Conservation (phyloP, 2,888 invertebrate genomes). For the Cryptus viduatorius region DNA sequence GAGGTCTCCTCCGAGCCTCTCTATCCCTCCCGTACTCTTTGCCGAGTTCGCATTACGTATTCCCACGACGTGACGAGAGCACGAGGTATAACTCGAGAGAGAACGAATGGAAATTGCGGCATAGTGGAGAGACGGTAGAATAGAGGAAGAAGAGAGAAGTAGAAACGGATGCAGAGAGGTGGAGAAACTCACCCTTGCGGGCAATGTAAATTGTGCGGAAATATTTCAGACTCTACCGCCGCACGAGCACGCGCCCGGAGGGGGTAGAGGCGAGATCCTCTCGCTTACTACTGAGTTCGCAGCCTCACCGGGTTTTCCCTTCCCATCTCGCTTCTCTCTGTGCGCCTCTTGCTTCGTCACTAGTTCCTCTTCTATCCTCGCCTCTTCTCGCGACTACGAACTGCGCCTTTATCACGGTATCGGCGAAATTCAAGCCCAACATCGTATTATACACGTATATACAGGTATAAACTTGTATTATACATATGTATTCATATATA, state of each 20-base stretch:
- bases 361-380: slow-evolving; percentile 34
- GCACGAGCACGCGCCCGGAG: slow-evolving; percentile 51
- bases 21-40: slow-evolving; percentile 25
- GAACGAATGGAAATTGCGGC: slow-evolving; percentile 41
- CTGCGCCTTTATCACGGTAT: slow-evolving; percentile 75
- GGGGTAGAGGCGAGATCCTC: slow-evolving; percentile 11
- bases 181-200: slow-evolving; percentile 71
- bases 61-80: slow-evolving; percentile 72
- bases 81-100: slow-evolving; percentile 58
- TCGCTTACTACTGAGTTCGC: slow-evolving; percentile 30
- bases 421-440: slow-evolving; percentile 72
- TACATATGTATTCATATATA: not conserved
- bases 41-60: slow-evolving; percentile 75
- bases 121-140: slow-evolving; percentile 25
- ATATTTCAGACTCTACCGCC: slow-evolving; percentile 76
- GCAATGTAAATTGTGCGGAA: slow-evolving; percentile 79
- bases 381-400: slow-evolving; percentile 10
- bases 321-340: slow-evolving; percentile 20
- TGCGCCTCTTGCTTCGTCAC: slow-evolving; percentile 18
- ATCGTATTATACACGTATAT: slow-evolving; percentile 24
- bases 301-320: slow-evolving; percentile 29
- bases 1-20: not conserved
- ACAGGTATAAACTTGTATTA: not conserved
- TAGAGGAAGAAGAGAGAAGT: slow-evolving; percentile 55
- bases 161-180: slow-evolving; percentile 60